Percentiles rank a stretch among this genome's conserved stretches.
These are phyloP conservation scores for Neodiprion fabricii DNA, from an alignment of 1,140 invertebrate species.

Conservation along the genomic window DNA sequence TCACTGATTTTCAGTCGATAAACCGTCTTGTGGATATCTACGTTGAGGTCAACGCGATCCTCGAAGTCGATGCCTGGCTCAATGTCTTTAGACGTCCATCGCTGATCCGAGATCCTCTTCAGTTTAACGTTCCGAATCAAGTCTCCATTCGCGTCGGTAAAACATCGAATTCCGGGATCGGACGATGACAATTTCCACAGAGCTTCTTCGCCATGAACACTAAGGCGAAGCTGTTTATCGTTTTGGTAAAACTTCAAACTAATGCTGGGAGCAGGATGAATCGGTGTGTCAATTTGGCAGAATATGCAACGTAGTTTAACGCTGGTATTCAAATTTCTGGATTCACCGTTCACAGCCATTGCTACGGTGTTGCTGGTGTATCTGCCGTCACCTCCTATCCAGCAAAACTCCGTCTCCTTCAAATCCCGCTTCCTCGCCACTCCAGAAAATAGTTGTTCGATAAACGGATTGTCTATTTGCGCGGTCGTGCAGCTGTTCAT, in stretches of 20 bases:
- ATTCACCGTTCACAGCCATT: background rate
- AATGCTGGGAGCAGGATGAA: background rate
- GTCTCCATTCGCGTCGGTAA: constrained; percentile 43
- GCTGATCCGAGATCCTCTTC: constrained; percentile 16
- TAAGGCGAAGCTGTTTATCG: constrained; percentile 33
- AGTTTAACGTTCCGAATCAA: constrained; percentile 34
- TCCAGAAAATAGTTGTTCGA: background rate
- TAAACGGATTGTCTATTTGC: constrained; percentile 5
- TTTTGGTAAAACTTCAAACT: constrained; percentile 33
- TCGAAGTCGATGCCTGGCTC: constrained; percentile 13
- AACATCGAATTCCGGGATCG: constrained; percentile 45
- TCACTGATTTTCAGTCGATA: constrained; percentile 43
- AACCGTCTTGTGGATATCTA: constrained; percentile 34
- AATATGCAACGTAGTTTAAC: background rate
- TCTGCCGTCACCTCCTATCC: constrained; percentile 4
- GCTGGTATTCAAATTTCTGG: background rate
- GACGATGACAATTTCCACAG: constrained; percentile 39
- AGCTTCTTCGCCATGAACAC: constrained; percentile 41
- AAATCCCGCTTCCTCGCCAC: background rate
- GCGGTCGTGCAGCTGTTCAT: constrained; percentile 4
- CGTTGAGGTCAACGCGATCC: constrained; percentile 25
- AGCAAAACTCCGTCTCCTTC: background rate
- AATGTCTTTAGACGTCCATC: constrained; percentile 10
- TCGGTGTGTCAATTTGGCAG: background rate
- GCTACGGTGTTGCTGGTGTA: constrained; percentile 8